Percentiles rank a stretch among this genome's conserved stretches.
phyloP scores from a whole-genome alignment of 2,113 vertebrate species.

The Marcusenius ussheri region DNA sequence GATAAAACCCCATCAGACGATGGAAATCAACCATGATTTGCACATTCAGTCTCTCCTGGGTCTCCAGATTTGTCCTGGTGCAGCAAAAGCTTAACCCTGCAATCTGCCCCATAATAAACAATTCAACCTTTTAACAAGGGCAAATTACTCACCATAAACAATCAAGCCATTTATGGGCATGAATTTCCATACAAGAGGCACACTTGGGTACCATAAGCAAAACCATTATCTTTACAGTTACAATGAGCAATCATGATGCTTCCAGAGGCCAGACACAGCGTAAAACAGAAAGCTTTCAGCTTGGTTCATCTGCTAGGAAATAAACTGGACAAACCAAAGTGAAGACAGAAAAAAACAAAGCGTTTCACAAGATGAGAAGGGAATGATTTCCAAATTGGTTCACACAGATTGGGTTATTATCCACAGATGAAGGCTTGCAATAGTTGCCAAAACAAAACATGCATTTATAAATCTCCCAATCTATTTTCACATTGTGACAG shows the following conservation, averaged over 20 bases:
- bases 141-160: conserved; percentile 11
- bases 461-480: not conserved
- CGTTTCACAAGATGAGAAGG: not conserved
- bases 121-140: conserved; percentile 17
- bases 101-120: conserved; percentile 16
- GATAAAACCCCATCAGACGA: not conserved
- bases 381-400: not conserved
- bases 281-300: not conserved
- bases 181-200: not conserved
- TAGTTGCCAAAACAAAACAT: not conserved
- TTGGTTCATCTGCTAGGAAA: not conserved
- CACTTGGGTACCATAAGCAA: conserved; percentile 3
- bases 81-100: not conserved
- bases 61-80: not conserved
- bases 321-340: not conserved
- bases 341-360: not conserved
- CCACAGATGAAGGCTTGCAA: not conserved
- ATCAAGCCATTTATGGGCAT: conserved; percentile 10
- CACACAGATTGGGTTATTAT: not conserved
- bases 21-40: not conserved
- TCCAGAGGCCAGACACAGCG: not conserved
- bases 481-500: not conserved
- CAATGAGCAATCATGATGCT: not conserved
- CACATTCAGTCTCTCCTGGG: conserved; percentile 1
- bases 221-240: conserved; percentile 7